Percentiles rank a stretch among this genome's conserved stretches.
These are phyloP conservation scores for Galeopterus variegatus DNA, from an alignment of 2,113 vertebrate genomes.

Conservation along the genomic window DNA sequence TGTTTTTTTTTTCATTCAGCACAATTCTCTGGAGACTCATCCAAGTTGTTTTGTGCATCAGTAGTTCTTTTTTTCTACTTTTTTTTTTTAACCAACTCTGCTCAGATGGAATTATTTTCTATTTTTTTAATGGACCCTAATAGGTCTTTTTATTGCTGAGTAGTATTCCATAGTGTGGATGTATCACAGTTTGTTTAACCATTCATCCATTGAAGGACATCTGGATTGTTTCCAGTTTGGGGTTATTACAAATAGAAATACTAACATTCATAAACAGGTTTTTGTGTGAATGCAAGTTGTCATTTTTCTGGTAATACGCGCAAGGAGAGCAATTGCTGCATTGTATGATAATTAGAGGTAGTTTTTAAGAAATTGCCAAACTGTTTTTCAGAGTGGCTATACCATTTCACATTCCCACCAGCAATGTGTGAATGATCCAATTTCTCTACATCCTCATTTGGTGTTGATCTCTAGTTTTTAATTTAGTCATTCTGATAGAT, in stretches of 20 bases:
- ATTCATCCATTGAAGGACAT: neutral
- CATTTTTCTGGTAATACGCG: neutral
- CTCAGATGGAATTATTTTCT: too few relatives aligned
- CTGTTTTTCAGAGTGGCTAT: neutral
- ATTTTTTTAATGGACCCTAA: too few relatives aligned
- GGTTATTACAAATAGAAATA: neutral
- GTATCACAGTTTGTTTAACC: neutral
- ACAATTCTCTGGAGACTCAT: neutral
- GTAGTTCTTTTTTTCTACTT: neutral
- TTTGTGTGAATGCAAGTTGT: neutral
- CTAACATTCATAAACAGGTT: neutral
- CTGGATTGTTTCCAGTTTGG: constrained; percentile 30
- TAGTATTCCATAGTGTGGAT: neutral
- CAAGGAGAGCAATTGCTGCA: neutral
- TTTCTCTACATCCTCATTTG: neutral
- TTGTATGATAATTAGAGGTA: neutral
- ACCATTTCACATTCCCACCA: neutral
- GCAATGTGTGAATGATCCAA: neutral
- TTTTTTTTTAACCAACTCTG: too few relatives aligned
- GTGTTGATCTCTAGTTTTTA: neutral
- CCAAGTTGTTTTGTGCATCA: neutral
- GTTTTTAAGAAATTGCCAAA: neutral
- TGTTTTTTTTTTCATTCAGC: neutral
- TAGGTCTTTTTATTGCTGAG: neutral
- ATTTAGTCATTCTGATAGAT: neutral